Conservation (phyloP, 1,140 invertebrate species). For the Penaeus vannamei region DNA sequence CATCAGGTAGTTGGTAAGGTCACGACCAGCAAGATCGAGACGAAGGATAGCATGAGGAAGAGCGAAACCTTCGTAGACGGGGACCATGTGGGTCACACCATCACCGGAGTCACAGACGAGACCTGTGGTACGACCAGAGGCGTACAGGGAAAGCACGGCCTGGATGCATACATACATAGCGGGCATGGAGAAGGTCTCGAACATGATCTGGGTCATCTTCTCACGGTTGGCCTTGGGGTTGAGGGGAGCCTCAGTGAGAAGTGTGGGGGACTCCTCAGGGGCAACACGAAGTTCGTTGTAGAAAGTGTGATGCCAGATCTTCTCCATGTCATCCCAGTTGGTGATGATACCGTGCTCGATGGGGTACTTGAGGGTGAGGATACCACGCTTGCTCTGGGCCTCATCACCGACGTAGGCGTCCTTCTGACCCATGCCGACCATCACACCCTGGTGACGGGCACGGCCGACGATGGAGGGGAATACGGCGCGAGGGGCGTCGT, state of each 20-base stretch:
- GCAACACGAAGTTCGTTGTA: constrained; percentile 96
- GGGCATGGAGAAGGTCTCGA: constrained; percentile 74
- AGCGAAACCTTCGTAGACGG: too few relatives aligned
- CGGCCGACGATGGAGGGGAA: constrained; percentile 79
- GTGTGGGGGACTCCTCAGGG: constrained; percentile 93
- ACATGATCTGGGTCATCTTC: constrained; percentile 81
- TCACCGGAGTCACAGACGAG: too few relatives aligned
- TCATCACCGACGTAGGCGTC: constrained; percentile 93
- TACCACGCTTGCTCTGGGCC: constrained; percentile 92
- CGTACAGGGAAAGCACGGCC: too few relatives aligned
- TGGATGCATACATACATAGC: constrained; percentile 27
- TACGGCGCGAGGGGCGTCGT: constrained; percentile 80
- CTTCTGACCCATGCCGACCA: constrained; percentile 97
- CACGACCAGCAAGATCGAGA: too few relatives aligned
- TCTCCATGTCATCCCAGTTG: constrained; percentile 99
- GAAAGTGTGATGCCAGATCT: constrained; percentile 97
- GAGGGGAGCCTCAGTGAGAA: constrained; percentile 92
- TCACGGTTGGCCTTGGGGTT: constrained; percentile 91
- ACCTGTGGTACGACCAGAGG: too few relatives aligned
- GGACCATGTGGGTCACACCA: too few relatives aligned
- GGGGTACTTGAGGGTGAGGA: constrained; percentile 92
- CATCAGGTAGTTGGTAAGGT: too few relatives aligned
- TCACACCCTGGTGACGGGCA: constrained; percentile 79
- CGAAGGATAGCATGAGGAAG: too few relatives aligned
- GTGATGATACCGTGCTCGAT: constrained; percentile 96